Percentiles rank a stretch among this genome's conserved stretches.
Evolutionary conservation across 1,140 invertebrate genomes (phyloP).

Genomic region (Neodiprion lecontei): DNA sequence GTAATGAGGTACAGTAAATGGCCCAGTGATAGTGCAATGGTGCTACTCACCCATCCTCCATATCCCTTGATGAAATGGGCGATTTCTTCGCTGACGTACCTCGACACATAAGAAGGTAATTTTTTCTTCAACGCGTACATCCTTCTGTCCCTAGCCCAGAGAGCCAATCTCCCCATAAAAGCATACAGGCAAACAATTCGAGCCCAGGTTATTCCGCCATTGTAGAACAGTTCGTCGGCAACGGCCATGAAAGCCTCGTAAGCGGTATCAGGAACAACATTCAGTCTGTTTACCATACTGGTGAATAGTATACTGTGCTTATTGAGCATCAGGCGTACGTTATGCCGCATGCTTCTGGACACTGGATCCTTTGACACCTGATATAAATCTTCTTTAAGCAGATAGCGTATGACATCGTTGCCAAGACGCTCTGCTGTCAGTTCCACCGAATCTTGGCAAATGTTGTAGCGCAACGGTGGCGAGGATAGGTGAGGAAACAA

Average conservation of each 20-base stretch:
- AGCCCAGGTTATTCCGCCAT: conserved; percentile 66
- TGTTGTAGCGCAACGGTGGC: conserved; percentile 38
- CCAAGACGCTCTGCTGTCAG: conserved; percentile 52
- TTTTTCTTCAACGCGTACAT: conserved; percentile 56
- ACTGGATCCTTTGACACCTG: conserved; percentile 55
- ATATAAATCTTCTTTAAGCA: conserved; percentile 59
- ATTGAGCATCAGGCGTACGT: conserved; percentile 62
- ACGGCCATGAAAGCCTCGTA: conserved; percentile 66
- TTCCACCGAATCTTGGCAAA: conserved; percentile 52
- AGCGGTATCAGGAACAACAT: conserved; percentile 62
- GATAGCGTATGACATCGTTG: conserved; percentile 57
- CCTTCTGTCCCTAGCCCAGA: conserved; percentile 61
- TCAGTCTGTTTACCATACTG: conserved; percentile 67
- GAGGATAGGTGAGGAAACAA: conserved; percentile 52
- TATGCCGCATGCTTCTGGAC: conserved; percentile 58
- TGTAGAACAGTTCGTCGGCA: conserved; percentile 68
- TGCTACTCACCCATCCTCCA: conserved; percentile 54
- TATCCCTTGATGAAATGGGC: conserved; percentile 58
- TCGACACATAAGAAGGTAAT: conserved; percentile 55
- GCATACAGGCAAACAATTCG: conserved; percentile 69
- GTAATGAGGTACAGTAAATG: too few relatives aligned
- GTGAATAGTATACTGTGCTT: conserved; percentile 68
- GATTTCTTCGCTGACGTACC: conserved; percentile 55
- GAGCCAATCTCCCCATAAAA: conserved; percentile 65
- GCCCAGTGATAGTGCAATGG: too few relatives aligned